Evolutionary conservation across 2,113 vertebrate species (phyloP), one percentile per base, ranked within the genome.

Genomic region (Oreotrochilus melanogaster): DNA sequence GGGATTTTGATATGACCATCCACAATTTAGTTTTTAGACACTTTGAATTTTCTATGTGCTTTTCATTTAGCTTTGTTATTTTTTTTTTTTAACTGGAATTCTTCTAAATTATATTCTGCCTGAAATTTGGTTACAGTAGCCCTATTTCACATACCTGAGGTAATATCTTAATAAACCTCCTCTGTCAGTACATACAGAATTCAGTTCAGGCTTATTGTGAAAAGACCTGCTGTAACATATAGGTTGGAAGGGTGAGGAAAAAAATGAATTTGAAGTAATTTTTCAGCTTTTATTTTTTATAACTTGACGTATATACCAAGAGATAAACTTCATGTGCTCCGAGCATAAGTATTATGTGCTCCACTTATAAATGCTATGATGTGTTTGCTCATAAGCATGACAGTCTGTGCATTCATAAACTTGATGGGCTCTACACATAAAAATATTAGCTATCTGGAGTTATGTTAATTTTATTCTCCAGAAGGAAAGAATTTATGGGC

Each of bases 241-340:
- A 16, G 30, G 35, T 69, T 81, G 65, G 48, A 61, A 56, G 14
- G 60, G 33, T 65, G 62, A 11, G 43, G 12, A n/a, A 11, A 47
- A 53, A 50, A 64, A 5, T 2, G 12, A 19, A 37, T 30, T 50
- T 91, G 48, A 69, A 51, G 35, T 21, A 35, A 45, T 72, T 87
- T 87, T 92, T 85, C 47, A 69, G 65, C 19, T 91, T 95, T 91
- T 89, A 11, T 56, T 86, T 93, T 80, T 81, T 69, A 16, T 53
- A 78, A 65, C 39, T 27, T 78, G 73, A 37, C 16, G 87, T 91
- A 69, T 79, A 72, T 42, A 60, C 22, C 83, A 78, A 91, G 80
- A 91, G 65, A 91, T 88, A 84, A 89, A 81, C 48, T 78, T 81
- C 39, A 70, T 65, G 76, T 87, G 78, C 74, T 81, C 43, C 64